phyloP scores from a whole-genome alignment of 1,140 invertebrate genomes.

The Zaprionus taronus region DNA sequence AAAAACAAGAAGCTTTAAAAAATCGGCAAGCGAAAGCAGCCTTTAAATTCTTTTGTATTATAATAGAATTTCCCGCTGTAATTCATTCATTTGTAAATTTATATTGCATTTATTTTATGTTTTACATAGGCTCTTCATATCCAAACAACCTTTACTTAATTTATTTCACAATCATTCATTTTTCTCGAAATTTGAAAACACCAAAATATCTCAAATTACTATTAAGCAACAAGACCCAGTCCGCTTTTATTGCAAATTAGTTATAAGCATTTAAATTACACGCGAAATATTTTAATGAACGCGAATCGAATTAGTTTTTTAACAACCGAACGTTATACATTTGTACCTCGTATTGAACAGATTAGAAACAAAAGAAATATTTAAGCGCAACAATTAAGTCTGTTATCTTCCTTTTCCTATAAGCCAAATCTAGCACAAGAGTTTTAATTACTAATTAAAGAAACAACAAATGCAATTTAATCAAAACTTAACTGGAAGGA shows the following conservation, averaged over 20 bases:
- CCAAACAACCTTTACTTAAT: constrained; percentile 46
- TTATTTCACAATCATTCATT: constrained; percentile 60
- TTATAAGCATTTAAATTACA: constrained; percentile 38
- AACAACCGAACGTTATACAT: constrained; percentile 61
- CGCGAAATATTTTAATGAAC: constrained; percentile 24
- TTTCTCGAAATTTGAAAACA: constrained; percentile 47
- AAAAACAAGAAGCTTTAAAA: constrained; percentile 71
- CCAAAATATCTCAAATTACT: constrained; percentile 36
- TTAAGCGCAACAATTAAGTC: constrained; percentile 56
- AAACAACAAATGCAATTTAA: constrained; percentile 35
- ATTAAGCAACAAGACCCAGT: constrained; percentile 54
- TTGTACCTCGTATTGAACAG: constrained; percentile 65
- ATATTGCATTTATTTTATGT: constrained; percentile 65
- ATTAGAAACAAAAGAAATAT: constrained; percentile 7
- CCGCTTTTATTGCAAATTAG: constrained; percentile 64
- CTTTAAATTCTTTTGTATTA: constrained; percentile 63
- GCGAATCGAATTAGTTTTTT: constrained; percentile 53
- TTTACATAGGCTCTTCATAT: constrained; percentile 45
- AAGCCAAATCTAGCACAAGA: constrained; percentile 53
- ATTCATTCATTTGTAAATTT: constrained; percentile 35
- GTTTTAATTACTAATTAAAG: constrained; percentile 37
- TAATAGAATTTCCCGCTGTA: constrained; percentile 53
- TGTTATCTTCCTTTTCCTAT: constrained; percentile 55
- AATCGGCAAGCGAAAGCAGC: constrained; percentile 37
- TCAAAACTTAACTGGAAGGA: constrained; percentile 33